Conservation (phyloP, 2,113 vertebrate genomes). For the Protobothrops flavoviridis region DNA sequence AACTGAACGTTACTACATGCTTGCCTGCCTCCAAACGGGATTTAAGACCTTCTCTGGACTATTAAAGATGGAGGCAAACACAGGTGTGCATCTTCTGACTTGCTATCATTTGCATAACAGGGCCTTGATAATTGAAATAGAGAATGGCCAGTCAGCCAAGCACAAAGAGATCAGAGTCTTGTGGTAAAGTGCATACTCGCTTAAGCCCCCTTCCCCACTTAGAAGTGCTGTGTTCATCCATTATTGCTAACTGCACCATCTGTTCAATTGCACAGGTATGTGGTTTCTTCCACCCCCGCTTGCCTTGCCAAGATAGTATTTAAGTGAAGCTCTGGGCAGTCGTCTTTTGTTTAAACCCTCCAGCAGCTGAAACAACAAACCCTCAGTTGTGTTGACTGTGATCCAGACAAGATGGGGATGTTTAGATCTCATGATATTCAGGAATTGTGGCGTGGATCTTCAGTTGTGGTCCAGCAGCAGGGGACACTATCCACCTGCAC, state of each 20-base stretch:
- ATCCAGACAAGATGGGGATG: neutral
- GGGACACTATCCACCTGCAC: neutral
- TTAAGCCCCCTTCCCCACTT: conserved; percentile 29
- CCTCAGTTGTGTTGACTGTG: neutral
- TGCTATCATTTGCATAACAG: conserved; percentile 68
- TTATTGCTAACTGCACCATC: conserved; percentile 24
- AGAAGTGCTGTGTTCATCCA: neutral
- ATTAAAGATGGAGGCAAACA: conserved; percentile 62
- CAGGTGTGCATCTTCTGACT: conserved; percentile 69
- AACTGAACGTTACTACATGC: conserved; percentile 51
- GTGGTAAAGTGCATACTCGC: conserved; percentile 31
- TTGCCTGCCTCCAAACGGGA: conserved; percentile 49
- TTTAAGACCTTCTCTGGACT: conserved; percentile 58
- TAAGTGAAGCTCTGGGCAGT: conserved; percentile 22
- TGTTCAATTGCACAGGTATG: conserved; percentile 54
- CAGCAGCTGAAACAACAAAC: neutral
- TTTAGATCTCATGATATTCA: neutral
- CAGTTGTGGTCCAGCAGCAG: neutral
- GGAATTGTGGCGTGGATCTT: neutral
- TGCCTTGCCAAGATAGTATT: conserved; percentile 40
- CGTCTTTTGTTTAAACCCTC: conserved; percentile 24
- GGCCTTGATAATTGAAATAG: conserved; percentile 60
- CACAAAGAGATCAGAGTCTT: conserved; percentile 53
- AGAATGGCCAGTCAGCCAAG: conserved; percentile 58
- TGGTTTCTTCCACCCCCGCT: conserved; percentile 10